These are phyloP conservation scores for Hyaena hyaena DNA, from an alignment of 2,113 vertebrate species.

Conservation along the genomic window DNA sequence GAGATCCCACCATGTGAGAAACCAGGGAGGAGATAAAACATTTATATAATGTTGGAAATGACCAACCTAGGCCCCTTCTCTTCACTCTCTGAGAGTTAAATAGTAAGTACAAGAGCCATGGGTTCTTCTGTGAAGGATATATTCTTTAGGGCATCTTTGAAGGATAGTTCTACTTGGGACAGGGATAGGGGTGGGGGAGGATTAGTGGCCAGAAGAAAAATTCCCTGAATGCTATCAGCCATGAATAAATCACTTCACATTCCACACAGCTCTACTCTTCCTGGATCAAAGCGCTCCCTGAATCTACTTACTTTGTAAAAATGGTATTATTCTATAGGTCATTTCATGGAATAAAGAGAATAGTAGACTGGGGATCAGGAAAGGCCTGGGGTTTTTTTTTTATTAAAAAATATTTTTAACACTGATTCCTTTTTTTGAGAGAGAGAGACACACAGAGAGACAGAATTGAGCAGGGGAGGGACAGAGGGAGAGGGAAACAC, in stretches of 20 bases:
- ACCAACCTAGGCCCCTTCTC: background rate
- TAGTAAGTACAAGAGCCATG: background rate
- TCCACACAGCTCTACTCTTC: background rate
- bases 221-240: background rate
- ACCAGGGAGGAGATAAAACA: background rate
- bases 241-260: background rate
- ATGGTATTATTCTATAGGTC: background rate
- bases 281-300: background rate
- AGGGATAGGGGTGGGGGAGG: too few species aligned
- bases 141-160: background rate
- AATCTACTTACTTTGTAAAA: background rate
- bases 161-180: background rate
- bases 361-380: background rate
- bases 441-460: too few species aligned
- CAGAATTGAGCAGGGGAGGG: too few species aligned
- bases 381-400: background rate
- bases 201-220: background rate
- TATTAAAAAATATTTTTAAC: too few species aligned
- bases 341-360: background rate
- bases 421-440: too few species aligned
- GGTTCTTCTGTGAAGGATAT: background rate
- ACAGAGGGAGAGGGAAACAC: too few species aligned
- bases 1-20: background rate
- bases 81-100: background rate
- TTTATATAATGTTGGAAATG: background rate